Base-by-base conservation (phyloP, 2,888 invertebrate genomes). In the Amorpha juglandis region DNA sequence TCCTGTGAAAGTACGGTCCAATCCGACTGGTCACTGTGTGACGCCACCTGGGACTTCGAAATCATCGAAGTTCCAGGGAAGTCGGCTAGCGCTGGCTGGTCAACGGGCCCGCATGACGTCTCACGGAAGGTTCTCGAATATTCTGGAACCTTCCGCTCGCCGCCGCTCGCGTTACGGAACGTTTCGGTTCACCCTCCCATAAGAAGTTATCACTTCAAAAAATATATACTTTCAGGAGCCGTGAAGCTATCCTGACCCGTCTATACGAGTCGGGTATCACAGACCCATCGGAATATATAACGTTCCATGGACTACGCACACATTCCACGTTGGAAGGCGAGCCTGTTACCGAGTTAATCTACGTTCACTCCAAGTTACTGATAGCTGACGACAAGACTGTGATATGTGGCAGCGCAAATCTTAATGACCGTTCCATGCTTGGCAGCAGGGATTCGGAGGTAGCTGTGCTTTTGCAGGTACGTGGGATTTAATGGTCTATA, bases 351-450 rank as follows among this genome's bases (percentile, higher is more conserved):
- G 99, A 99, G 87, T 93, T 99, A 9, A 96, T 99, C 67, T 99
- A 99, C 88, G 98, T 99, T 14, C 99, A 99, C 91, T 98, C 99
- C 67, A 99, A 99, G 90, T 90, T 99, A 67, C 94, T 99, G 89
- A 98, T 99, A 69, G 97, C 97, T 0, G 99, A 99, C 83, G 99
- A 99, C 86, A 95, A 95, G 74, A 94, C 95, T 2, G 96, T 98
- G 0, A 98, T 99, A 71, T 99, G 99, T 78, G 99, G 99, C 19
- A 99, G 99, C 6, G 99, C 99, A 0, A 99, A 99, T 83, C 98
- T 99, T 76, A 99, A 99, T 82, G 99, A 99, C 85, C 94, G 99
- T 64, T 99, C 98, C 66, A 95, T 99, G 95, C 94, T 98, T 65
- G 99, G 99, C 0, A 97, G 96, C 69, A 94, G 99, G 72, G 99